Percentiles rank a stretch among this genome's conserved stretches.
phyloP scores from a whole-genome alignment of 2,888 invertebrate genomes.

The Danaus chrysippus region DNA sequence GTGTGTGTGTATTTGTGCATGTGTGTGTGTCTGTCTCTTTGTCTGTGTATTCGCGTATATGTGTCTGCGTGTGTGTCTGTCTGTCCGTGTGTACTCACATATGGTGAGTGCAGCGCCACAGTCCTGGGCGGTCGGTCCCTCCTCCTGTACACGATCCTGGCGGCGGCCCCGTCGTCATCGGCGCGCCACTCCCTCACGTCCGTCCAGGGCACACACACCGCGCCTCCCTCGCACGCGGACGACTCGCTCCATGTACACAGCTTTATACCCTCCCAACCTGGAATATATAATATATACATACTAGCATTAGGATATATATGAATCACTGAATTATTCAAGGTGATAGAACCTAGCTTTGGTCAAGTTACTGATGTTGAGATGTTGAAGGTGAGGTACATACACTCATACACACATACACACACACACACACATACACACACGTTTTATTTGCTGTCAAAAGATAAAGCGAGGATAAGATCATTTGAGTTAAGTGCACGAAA shows the following conservation, averaged over 20 bases:
- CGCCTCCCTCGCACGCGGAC: conserved; percentile 80
- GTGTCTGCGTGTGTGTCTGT: neutral
- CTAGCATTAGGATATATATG: too few relatives aligned
- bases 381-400: too few relatives aligned
- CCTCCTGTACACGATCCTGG: conserved; percentile 89
- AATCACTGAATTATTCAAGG: too few relatives aligned
- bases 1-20: neutral
- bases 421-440: too few relatives aligned
- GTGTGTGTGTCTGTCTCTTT: neutral
- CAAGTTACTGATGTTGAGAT: too few relatives aligned
- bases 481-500: too few relatives aligned
- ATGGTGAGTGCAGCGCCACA: conserved; percentile 53
- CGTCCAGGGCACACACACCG: conserved; percentile 91
- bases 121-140: conserved; percentile 37
- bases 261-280: conserved; percentile 82
- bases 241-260: conserved; percentile 87
- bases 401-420: too few relatives aligned
- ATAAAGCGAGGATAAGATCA: too few relatives aligned
- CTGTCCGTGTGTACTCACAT: conserved; percentile 3
- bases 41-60: neutral
- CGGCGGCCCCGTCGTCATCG: conserved; percentile 95
- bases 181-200: conserved; percentile 91
- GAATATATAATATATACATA: neutral
- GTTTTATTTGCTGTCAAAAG: too few relatives aligned
- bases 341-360: too few relatives aligned